Percentiles rank a stretch among this genome's conserved stretches.
Evolutionary conservation across 2,888 invertebrate genomes (phyloP).

Genomic region (Melangyna quadrimaculata): DNA sequence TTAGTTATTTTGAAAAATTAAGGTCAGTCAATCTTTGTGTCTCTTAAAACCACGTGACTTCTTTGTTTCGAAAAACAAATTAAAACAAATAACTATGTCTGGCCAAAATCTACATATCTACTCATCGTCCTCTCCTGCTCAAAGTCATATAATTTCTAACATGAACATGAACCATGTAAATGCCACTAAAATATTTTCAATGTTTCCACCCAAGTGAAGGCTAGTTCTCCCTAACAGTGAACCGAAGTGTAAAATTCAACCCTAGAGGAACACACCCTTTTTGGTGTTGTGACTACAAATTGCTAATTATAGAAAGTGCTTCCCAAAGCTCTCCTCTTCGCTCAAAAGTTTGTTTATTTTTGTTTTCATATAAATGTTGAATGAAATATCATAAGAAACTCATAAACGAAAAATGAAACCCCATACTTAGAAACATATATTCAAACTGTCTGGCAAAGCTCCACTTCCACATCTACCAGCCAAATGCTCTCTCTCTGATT

Average conservation of each 20-base stretch:
- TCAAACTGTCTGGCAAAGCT: background rate
- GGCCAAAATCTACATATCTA: background rate
- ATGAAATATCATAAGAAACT: constrained; percentile 44
- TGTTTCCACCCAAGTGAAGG: background rate
- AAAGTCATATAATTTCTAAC: constrained; percentile 7
- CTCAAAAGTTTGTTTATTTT: constrained; percentile 15
- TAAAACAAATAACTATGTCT: background rate
- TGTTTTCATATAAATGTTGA: background rate
- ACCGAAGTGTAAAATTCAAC: constrained; percentile 15
- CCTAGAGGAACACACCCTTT: constrained; percentile 50
- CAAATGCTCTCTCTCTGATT: constrained; percentile 41
- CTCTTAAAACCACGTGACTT: background rate
- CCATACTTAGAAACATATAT: background rate
- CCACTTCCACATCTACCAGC: constrained; percentile 15
- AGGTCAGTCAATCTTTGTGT: background rate
- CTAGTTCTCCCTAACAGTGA: background rate
- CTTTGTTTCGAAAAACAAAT: background rate
- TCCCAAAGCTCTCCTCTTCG: background rate
- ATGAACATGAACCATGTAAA: constrained; percentile 21
- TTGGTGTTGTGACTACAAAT: constrained; percentile 58
- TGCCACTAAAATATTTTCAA: constrained; percentile 21
- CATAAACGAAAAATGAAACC: constrained; percentile 28
- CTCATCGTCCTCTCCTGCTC: background rate
- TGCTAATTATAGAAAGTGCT: constrained; percentile 62
- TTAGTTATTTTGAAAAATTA: background rate